Evolutionary conservation across 2,888 invertebrate genomes (phyloP), one percentile per base, ranked within the genome.

Genomic region (Xylota segnis): DNA sequence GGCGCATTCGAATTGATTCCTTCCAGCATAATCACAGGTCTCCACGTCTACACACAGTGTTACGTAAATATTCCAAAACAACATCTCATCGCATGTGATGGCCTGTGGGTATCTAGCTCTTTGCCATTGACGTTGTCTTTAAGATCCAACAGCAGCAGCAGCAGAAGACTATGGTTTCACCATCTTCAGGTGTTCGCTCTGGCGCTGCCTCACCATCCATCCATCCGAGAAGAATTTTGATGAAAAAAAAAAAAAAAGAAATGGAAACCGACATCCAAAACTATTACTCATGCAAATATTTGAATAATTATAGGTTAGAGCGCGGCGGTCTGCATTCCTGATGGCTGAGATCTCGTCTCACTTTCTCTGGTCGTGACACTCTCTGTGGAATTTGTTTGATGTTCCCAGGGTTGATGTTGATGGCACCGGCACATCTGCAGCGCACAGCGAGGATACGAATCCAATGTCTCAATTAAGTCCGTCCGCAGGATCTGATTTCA

Each of bases 61-160:
- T 84, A 78, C 83, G 74, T 84, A 84, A 84, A 78, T 70, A 74
- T 61, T 40, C 76, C 61, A 54, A 77, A 63, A 59, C 65, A 70
- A 65, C 68, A 50, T 47, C 59, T 66, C 59, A 74, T 83, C 59
- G 59, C 65, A 74, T 83, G 77, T 72, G 72, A 68, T 65, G 66
- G 72, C 68, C 66, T 66, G 58, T 56, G 59, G 83, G 63, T 27
- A 43, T n/a, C 14, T 58, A 23, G 9, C 34, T 56, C 16, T 45
- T 5, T 45, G 9, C 9, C 23, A 4, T 34, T n/a, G n/a, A n/a
- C 34, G 14, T 14, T 23, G 34, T 47, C 32, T 59, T 32, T 5
- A 74, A 72, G 61, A 77, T 65, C 63, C 43, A 37, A 10, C 37
- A 37, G 32, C 75, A 40, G 70, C 43, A 37, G 37, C 37, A 37